A percentile compares a stretch with the other conserved stretches of the same genome.
These are phyloP conservation scores for Hydrochoerus hydrochaeris DNA, from an alignment of 2,113 vertebrate species.

Conservation along the genomic window DNA sequence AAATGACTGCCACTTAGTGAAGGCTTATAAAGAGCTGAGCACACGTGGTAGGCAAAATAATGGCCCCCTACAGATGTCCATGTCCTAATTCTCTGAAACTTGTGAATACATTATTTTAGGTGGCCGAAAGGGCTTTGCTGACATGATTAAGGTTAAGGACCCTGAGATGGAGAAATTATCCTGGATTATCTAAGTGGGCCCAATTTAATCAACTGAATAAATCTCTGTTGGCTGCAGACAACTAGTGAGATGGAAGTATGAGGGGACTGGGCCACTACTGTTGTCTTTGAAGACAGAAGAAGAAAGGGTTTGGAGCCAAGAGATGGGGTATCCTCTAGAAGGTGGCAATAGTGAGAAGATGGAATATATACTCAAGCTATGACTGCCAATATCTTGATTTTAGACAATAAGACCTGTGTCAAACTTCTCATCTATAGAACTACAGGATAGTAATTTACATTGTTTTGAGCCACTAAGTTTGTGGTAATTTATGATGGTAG, in stretches of 20 bases:
- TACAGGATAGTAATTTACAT: not conserved
- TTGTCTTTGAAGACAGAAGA: not conserved
- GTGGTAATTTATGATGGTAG: not conserved
- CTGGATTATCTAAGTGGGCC: not conserved
- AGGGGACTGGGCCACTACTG: not conserved
- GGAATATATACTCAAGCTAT: not conserved
- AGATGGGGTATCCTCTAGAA: not conserved
- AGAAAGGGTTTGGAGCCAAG: not conserved
- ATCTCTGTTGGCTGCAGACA: not conserved
- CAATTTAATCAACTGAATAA: slow-evolving; percentile 6
- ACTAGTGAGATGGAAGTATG: not conserved
- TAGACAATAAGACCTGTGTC: not conserved
- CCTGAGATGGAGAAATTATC: not conserved
- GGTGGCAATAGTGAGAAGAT: not conserved
- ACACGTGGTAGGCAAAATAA: not conserved
- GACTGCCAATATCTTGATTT: not conserved
- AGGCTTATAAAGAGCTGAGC: not conserved
- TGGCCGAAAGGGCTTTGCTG: slow-evolving; percentile 19
- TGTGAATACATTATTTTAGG: slow-evolving; percentile 25
- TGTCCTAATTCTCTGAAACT: slow-evolving; percentile 15
- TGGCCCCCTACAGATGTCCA: not conserved
- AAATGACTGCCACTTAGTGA: not conserved
- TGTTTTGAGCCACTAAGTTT: slow-evolving; percentile 1
- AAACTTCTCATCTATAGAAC: slow-evolving; percentile 17
- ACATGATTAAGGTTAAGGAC: slow-evolving; percentile 36